Conservation (phyloP, 1,140 invertebrate genomes). For the Choristoneura fumiferana region DNA sequence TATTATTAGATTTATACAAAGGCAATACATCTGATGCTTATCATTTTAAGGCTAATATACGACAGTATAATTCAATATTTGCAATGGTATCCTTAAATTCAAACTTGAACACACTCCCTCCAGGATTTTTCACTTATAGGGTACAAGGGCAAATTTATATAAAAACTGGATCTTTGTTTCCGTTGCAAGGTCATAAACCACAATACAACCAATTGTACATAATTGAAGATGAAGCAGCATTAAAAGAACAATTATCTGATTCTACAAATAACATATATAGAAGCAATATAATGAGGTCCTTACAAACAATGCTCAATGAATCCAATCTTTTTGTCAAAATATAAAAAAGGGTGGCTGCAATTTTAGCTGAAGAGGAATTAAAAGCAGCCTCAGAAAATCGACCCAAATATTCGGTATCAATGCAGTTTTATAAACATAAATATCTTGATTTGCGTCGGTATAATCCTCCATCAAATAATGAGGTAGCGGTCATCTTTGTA, state of each 20-base stretch:
- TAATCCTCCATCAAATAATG: constrained; percentile 35
- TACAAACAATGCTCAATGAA: constrained; percentile 35
- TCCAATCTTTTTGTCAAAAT: constrained; percentile 36
- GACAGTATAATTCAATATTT: constrained; percentile 35
- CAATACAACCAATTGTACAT: constrained; percentile 34
- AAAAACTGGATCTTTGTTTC: constrained; percentile 29
- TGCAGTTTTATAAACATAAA: constrained; percentile 33
- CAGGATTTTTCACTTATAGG: constrained; percentile 35
- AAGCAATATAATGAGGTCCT: constrained; percentile 32
- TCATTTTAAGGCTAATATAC: constrained; percentile 33
- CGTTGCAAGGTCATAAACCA: constrained; percentile 33
- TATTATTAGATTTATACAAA: constrained; percentile 40
- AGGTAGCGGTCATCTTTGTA: constrained; percentile 27
- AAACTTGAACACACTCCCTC: constrained; percentile 32
- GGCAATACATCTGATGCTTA: constrained; percentile 37
- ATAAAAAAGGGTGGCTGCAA: constrained; percentile 31
- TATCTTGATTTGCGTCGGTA: constrained; percentile 35
- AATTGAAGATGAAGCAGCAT: constrained; percentile 35
- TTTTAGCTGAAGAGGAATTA: constrained; percentile 37
- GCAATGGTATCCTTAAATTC: constrained; percentile 37
- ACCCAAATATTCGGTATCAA: constrained; percentile 32
- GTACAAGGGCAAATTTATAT: constrained; percentile 36
- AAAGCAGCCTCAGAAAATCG: constrained; percentile 29
- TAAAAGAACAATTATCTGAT: constrained; percentile 35
- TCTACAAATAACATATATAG: constrained; percentile 28